Evolutionary conservation across 2,888 invertebrate genomes (phyloP).

Genomic region (Adineta ricciae): DNA sequence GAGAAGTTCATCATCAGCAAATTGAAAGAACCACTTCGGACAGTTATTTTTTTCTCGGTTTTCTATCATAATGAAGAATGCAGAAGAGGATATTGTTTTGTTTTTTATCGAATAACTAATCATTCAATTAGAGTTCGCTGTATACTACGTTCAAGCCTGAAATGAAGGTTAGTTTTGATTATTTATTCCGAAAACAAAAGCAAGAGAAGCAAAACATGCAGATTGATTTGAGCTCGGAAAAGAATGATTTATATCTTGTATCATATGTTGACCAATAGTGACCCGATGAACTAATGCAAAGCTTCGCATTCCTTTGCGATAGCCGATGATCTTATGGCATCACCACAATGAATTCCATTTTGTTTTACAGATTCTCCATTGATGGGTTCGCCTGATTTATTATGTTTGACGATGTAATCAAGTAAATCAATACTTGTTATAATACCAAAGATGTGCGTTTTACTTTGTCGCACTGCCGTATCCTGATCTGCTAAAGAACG

Average conservation of each 20-base stretch:
- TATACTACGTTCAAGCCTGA: no score
- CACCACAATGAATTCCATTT: not conserved
- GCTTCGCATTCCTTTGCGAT: not conserved
- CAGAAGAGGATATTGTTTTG: not conserved
- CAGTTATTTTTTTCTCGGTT: not conserved
- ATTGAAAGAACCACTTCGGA: not conserved
- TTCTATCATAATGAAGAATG: not conserved
- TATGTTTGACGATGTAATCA: not conserved
- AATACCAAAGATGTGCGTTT: constrained; percentile 1
- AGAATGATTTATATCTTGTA: not conserved
- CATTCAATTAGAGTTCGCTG: no score
- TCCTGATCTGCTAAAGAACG: not conserved
- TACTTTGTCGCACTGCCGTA: not conserved
- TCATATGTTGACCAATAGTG: not conserved
- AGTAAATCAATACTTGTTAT: constrained; percentile 15
- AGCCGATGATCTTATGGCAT: not conserved
- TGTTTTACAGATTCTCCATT: not conserved
- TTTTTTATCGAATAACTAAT: not conserved
- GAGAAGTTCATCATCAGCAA: constrained; percentile 17
- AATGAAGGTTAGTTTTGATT: not conserved
- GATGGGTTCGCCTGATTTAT: not conserved
- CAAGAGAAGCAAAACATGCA: not conserved
- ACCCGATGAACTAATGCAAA: not conserved
- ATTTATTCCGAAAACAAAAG: not conserved
- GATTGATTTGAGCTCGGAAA: not conserved